Evolutionary conservation across 2,888 invertebrate genomes (phyloP), one percentile per base, ranked within the genome.

Genomic region (Microctonus aethiopoides): DNA sequence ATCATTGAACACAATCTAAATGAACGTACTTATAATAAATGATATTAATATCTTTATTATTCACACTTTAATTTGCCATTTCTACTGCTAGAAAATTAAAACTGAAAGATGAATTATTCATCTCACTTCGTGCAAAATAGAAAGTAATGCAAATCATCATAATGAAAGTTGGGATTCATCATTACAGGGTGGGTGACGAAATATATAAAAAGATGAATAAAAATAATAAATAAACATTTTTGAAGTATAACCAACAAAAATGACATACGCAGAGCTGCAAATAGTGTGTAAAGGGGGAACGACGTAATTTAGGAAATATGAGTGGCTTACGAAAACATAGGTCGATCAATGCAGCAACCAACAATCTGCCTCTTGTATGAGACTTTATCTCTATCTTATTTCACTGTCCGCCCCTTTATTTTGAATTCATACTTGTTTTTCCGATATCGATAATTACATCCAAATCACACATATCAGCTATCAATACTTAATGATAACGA

Each of bases 291-390:
- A 70, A 72, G n/a, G 62, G 51, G 73, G 64, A 71, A 77, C 71
- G 76, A 73, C 73, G 75, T 75, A 60, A 63, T 67, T 64, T 70
- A 69, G 57, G 66, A 70, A 70, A 70, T 66, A 62, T 70, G 64
- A 67, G 41, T 39, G 60, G 34, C 62, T 67, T 67, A 52, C 46
- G 66, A 32, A 52, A 66, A 61, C 60, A 69, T 68, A 72, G 72
- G 74, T 75, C 81, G 83, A 83, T 83, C 83, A 83, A 83, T 83
- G 82, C 80, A 83, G 83, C 81, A 80, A 78, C 80, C 78, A 78
- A 80, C 78, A 79, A 77, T 80, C 79, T 79, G 79, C 80, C 74
- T 78, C 73, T 78, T 76, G 75, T 74, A 75, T 74, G 73, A 59
- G 63, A 64, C 51, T 64, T 34, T 51, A 3, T 10, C 5, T 34